A percentile compares a stretch with the other conserved stretches of the same genome.
These are phyloP conservation scores for Megalonaias nervosa DNA, from an alignment of 1,140 invertebrate genomes.

Conservation along the genomic window DNA sequence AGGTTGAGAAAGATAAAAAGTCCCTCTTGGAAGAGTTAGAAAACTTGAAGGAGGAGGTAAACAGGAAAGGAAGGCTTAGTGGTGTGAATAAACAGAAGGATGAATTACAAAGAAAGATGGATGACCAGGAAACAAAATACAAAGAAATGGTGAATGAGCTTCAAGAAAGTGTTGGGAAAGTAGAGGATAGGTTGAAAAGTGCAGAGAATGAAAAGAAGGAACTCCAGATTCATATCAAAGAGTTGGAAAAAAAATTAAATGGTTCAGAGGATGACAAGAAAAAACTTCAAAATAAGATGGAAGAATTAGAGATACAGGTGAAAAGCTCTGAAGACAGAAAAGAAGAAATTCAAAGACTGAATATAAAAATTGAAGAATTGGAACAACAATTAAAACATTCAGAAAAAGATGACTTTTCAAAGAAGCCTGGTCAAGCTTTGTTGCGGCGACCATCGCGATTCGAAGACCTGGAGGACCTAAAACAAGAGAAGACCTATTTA, in stretches of 20 bases:
- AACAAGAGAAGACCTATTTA: slow-evolving; percentile 62
- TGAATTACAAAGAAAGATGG: slow-evolving; percentile 31
- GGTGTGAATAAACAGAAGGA: slow-evolving; percentile 46
- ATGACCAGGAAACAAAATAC: no score
- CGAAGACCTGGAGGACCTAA: slow-evolving; percentile 52
- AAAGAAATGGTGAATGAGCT: no score
- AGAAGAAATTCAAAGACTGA: slow-evolving; percentile 25
- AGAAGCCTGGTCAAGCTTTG: slow-evolving; percentile 9
- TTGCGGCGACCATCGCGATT: slow-evolving; percentile 27
- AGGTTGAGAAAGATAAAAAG: slow-evolving; percentile 6
- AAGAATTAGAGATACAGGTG: slow-evolving; percentile 32
- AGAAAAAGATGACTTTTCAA: slow-evolving; percentile 29
- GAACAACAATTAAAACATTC: no score
- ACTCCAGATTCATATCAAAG: slow-evolving; percentile 33
- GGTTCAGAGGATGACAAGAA: slow-evolving; percentile 32
- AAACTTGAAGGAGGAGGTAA: slow-evolving; percentile 46
- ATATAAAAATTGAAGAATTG: slow-evolving; percentile 20
- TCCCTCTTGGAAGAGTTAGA: slow-evolving; percentile 12
- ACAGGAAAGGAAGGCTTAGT: slow-evolving; percentile 37
- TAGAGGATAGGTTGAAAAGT: slow-evolving; percentile 26
- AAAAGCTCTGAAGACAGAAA: slow-evolving; percentile 34
- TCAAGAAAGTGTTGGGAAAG: no score
- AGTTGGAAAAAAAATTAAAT: slow-evolving; percentile 39
- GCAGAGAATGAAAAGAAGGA: slow-evolving; percentile 46
- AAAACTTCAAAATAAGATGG: slow-evolving; percentile 37